Base-by-base conservation (phyloP, 2,113 vertebrate species). In the Felis catus region DNA sequence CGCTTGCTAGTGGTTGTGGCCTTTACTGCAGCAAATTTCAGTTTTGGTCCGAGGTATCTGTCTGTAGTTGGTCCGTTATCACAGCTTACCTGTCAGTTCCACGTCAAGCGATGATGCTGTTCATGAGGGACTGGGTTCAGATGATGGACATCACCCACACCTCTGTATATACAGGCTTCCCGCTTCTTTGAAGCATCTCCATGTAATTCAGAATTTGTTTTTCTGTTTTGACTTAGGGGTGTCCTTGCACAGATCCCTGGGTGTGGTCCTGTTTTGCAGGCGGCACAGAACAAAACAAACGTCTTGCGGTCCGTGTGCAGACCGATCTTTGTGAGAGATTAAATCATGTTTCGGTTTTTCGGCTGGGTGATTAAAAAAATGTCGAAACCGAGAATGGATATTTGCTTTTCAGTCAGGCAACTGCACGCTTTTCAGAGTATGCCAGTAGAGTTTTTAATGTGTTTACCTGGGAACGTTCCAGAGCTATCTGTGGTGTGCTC, bases 121-220 rank as follows among this genome's bases (percentile, higher is more conserved):
- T 55, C 4, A 0, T n/a, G 16, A 39, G 18, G 5, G 9, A 3
- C 7, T 41, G 13, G 12, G 14, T n/a, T 73, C 29, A 21, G 21
- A 8, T 0, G 29, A 41, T 7, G 5, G 53, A 2, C 1, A 7
- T 5, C 3, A 10, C 27, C 65, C 25, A 9, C 33, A 4, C 66
- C 5, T 41, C 7, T 25, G 27, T 88, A 10, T 25, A 36, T 25
- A 48, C 53, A 63, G 15, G 2, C 36, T 74, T 45, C 4, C 3
- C 25, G 27, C 36, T 76, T 85, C 86, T 94, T 31, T 36, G 36
- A 85, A 68, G 58, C 4, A 0, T 82, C 73, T 55, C 13, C 48
- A 9, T 91, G 4, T 29, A 36, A 61, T 93, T 74, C 36, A 90
- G 63, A 80, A 36, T 91, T 91, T 53, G 66, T 55, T 94, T 94